Conservation (phyloP, 1,140 invertebrate species). For the Neodiprion virginianus region DNA sequence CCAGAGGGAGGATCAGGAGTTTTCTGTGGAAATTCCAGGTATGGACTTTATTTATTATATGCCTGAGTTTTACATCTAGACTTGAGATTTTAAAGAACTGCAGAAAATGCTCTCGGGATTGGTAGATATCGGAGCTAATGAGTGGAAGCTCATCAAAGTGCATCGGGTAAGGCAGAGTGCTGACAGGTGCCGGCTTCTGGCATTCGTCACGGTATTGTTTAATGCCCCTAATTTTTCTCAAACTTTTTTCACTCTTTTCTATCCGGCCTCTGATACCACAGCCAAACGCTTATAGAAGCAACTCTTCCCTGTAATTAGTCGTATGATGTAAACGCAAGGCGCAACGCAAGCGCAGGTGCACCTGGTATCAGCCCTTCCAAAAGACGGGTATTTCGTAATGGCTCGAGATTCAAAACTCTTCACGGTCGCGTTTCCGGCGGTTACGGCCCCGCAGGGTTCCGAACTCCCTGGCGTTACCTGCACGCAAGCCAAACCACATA, state of each 20-base stretch:
- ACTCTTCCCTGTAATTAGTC: neutral
- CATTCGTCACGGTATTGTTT: constrained; percentile 3
- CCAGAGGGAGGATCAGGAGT: too few relatives aligned
- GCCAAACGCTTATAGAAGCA: neutral
- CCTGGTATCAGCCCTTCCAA: neutral
- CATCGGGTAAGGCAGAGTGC: neutral
- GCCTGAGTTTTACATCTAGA: too few relatives aligned
- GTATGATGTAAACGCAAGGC: neutral
- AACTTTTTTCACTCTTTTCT: neutral
- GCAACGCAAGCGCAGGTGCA: neutral
- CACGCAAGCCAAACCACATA: too few relatives aligned
- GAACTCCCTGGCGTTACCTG: too few relatives aligned
- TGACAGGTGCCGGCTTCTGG: neutral
- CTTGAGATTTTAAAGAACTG: too few relatives aligned
- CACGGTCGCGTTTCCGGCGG: neutral
- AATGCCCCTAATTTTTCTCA: neutral
- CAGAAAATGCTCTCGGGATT: too few relatives aligned
- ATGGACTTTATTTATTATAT: too few relatives aligned
- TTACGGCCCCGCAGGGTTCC: neutral
- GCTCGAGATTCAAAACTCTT: neutral
- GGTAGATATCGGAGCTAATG: too few relatives aligned
- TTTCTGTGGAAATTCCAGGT: too few relatives aligned
- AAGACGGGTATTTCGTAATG: neutral
- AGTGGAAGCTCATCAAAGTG: too few relatives aligned
- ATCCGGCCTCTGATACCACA: neutral